These are phyloP conservation scores for Enteromius thamalakanensis DNA, from an alignment of 2,797 vertebrate genomes.

Conservation along the genomic window DNA sequence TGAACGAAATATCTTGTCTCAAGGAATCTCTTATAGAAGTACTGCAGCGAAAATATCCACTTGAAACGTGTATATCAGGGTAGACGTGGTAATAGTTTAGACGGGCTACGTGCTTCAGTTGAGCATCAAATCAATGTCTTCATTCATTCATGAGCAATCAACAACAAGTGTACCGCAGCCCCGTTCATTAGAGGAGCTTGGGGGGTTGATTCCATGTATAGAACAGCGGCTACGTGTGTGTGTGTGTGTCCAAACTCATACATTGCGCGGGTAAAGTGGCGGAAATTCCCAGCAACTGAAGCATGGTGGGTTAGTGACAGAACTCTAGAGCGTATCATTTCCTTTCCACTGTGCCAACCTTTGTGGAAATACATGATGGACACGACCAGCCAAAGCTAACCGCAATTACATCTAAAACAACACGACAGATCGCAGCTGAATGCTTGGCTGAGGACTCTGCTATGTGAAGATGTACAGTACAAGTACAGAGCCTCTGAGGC, in stretches of 20 bases:
- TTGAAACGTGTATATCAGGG: background rate
- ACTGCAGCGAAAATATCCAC: background rate
- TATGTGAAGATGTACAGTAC: conserved; percentile 20
- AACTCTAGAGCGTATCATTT: conserved; percentile 33
- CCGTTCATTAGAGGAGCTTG: conserved; percentile 17
- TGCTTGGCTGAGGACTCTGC: background rate
- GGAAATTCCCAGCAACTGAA: conserved; percentile 40
- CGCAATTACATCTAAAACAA: conserved; percentile 32
- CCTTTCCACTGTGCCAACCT: conserved; percentile 15
- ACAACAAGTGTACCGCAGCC: conserved; percentile 29
- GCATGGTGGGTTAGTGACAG: conserved; percentile 22
- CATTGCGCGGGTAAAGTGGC: conserved; percentile 29
- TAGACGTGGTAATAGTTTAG: background rate
- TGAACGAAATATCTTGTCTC: background rate
- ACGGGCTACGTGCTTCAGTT: conserved; percentile 2
- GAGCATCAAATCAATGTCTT: conserved; percentile 21
- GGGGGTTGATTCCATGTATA: conserved; percentile 8
- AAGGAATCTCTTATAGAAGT: background rate
- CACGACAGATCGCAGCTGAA: conserved; percentile 8
- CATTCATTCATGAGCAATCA: conserved; percentile 42
- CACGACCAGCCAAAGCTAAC: background rate
- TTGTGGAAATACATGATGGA: conserved; percentile 13
- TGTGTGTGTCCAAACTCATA: conserved; percentile 25
- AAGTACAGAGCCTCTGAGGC: background rate
- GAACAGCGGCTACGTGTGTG: background rate